Percentiles rank a stretch among this genome's conserved stretches.
These are phyloP conservation scores for Drosophila dunni DNA, from an alignment of 1,140 invertebrate genomes.

Conservation along the genomic window DNA sequence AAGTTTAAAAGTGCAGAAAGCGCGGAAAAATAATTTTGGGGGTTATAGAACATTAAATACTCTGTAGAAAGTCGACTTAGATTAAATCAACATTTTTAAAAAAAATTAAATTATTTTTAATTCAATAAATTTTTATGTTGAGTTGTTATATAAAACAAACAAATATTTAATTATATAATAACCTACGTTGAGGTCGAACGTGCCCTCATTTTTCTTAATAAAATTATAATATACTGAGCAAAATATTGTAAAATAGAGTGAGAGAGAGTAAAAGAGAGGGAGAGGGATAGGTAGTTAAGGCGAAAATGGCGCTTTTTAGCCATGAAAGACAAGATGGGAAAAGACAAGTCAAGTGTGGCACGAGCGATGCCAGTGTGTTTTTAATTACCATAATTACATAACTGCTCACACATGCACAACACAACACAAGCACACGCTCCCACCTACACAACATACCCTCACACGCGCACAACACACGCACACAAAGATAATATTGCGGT, in stretches of 20 bases:
- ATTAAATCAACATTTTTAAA: no score
- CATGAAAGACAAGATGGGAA: conserved; percentile 46
- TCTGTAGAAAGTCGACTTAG: background rate
- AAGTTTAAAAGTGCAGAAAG: background rate
- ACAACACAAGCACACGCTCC: conserved; percentile 3
- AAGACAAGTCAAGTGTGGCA: conserved; percentile 57
- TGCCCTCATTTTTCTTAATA: conserved; percentile 35
- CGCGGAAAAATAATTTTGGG: background rate
- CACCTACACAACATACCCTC: conserved; percentile 30
- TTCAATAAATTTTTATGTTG: conserved; percentile 4
- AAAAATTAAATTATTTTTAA: background rate
- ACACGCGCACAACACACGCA: conserved; percentile 19
- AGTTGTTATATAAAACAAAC: no score
- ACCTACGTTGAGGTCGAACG: conserved; percentile 19
- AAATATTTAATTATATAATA: conserved; percentile 5
- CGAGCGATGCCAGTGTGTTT: conserved; percentile 53
- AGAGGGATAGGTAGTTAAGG: conserved; percentile 17
- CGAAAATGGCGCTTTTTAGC: conserved; percentile 58
- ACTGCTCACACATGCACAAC: conserved; percentile 54
- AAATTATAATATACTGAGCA: conserved; percentile 11
- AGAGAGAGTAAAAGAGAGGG: no score
- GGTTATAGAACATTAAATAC: background rate
- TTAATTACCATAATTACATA: conserved; percentile 82
- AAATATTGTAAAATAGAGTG: background rate
- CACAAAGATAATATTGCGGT: conserved; percentile 50